Percentiles rank a stretch among this genome's conserved stretches.
Conservation (phyloP, 2,888 invertebrate genomes). For the Chouioia cunea region DNA sequence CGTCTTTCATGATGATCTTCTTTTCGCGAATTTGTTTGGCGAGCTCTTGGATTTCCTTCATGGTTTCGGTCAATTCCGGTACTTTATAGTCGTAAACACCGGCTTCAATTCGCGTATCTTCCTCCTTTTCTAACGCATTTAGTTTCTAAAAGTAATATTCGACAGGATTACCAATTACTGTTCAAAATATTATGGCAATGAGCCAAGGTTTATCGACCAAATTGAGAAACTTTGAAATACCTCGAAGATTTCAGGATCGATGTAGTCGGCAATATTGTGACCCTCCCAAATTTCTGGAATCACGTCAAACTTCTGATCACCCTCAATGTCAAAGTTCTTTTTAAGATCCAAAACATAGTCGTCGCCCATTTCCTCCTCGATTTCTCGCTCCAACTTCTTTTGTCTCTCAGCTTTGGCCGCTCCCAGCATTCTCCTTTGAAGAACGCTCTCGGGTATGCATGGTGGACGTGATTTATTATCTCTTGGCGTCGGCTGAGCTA, state of each 20-base stretch:
- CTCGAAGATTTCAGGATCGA: slow-evolving; percentile 94
- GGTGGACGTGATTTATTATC: slow-evolving; percentile 82
- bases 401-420: slow-evolving; percentile 71
- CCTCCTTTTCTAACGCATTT: slow-evolving; percentile 90
- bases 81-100: slow-evolving; percentile 92
- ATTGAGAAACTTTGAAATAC: slow-evolving; percentile 67
- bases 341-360: slow-evolving; percentile 94
- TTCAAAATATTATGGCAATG: slow-evolving; percentile 23
- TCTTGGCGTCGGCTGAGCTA: slow-evolving; percentile 87
- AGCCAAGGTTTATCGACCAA: too few species aligned
- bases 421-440: slow-evolving; percentile 72
- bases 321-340: slow-evolving; percentile 93
- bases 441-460: slow-evolving; percentile 79
- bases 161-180: slow-evolving; percentile 24
- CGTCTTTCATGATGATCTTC: slow-evolving; percentile 86
- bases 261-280: slow-evolving; percentile 97
- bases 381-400: slow-evolving; percentile 88
- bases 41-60: slow-evolving; percentile 83
- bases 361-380: slow-evolving; percentile 94
- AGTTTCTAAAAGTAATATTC: slow-evolving; percentile 76
- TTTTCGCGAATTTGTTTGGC: slow-evolving; percentile 91
- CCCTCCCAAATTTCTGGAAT: slow-evolving; percentile 99
- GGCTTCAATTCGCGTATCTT: slow-evolving; percentile 84
- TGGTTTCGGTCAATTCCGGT: slow-evolving; percentile 91
- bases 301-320: slow-evolving; percentile 92